A percentile compares a stretch with the other conserved stretches of the same genome.
Conservation (phyloP, 2,113 vertebrate species). For the Alethe castanea region DNA sequence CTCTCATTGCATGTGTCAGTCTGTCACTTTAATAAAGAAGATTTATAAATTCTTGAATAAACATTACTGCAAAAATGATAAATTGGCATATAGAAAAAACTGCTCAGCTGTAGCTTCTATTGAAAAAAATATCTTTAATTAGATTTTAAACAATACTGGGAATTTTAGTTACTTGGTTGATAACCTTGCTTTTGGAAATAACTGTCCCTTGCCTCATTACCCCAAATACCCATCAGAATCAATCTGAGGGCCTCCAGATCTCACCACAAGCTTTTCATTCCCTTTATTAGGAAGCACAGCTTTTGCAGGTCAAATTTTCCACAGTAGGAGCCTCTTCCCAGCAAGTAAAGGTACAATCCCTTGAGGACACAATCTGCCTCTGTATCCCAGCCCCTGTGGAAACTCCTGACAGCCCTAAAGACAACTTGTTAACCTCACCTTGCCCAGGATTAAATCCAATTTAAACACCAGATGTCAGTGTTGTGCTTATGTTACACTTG, state of each 20-base stretch:
- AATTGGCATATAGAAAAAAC: background rate
- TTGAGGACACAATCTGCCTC: background rate
- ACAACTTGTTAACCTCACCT: background rate
- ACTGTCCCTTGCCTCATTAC: background rate
- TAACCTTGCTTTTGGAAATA: background rate
- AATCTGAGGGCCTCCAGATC: background rate
- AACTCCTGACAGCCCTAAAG: background rate
- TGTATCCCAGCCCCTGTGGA: background rate
- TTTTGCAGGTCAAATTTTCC: background rate
- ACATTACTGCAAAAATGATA: background rate
- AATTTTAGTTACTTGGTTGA: background rate
- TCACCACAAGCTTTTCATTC: background rate
- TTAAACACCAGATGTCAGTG: conserved; percentile 77
- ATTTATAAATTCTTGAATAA: background rate
- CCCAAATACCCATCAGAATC: background rate
- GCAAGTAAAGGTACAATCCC: background rate
- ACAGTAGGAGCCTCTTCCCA: background rate
- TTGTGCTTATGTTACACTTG: conserved; percentile 69
- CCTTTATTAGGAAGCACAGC: background rate
- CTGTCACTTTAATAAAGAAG: background rate
- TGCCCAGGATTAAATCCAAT: background rate
- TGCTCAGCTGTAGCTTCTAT: background rate
- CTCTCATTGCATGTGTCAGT: background rate
- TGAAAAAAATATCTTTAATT: background rate
- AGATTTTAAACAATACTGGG: background rate